These are phyloP conservation scores for Synaphobranchus kaupii DNA, from an alignment of 2,797 vertebrate genomes.

Conservation along the genomic window DNA sequence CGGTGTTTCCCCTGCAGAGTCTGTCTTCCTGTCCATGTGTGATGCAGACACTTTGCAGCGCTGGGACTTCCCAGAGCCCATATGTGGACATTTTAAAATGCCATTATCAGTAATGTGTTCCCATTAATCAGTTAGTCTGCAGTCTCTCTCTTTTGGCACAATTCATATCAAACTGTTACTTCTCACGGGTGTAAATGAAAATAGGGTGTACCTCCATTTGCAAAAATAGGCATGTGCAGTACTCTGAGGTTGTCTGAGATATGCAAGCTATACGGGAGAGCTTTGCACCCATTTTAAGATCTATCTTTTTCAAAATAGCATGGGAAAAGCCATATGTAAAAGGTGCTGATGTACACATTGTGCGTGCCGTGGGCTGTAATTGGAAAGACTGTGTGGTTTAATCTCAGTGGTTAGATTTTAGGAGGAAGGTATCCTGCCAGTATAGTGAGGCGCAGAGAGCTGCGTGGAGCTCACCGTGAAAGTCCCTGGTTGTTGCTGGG, in stretches of 20 bases:
- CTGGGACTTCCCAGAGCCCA: neutral
- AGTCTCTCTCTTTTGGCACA: neutral
- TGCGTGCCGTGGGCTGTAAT: neutral
- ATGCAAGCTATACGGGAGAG: neutral
- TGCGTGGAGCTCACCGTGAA: neutral
- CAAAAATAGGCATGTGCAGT: neutral
- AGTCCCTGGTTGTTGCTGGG: neutral
- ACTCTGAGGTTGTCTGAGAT: neutral
- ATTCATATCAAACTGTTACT: neutral
- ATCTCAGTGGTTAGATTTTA: neutral
- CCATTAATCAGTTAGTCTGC: neutral
- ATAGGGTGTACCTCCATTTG: neutral
- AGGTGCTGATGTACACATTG: neutral
- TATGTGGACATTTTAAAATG: neutral
- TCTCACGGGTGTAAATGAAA: neutral
- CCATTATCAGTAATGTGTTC: neutral
- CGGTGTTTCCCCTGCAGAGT: neutral
- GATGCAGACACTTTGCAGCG: neutral
- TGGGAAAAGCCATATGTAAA: neutral
- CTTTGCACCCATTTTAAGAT: neutral
- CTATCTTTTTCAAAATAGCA: neutral
- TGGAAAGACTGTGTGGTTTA: neutral
- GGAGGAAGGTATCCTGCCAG: neutral
- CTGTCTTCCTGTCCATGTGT: neutral
- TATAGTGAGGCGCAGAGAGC: neutral